Conservation (phyloP, 2,113 vertebrate genomes). For the Archocentrus centrarchus region DNA sequence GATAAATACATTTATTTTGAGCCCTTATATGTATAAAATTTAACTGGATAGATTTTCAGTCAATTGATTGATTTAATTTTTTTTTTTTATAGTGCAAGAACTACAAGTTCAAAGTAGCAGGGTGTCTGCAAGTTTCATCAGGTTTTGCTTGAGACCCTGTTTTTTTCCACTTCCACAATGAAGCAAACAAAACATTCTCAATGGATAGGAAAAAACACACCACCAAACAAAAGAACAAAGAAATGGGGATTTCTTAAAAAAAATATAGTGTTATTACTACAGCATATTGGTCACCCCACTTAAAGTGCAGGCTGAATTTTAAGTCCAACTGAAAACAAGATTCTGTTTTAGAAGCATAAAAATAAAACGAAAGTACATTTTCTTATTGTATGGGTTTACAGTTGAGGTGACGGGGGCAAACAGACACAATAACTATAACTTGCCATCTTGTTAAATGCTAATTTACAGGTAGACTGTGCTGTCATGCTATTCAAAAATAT, state of each 20-base stretch:
- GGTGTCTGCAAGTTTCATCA: constrained; percentile 48
- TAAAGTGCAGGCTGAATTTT: neutral
- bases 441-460: neutral
- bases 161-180: constrained; percentile 9
- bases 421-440: neutral
- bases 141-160: constrained; percentile 18
- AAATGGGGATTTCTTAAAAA: neutral
- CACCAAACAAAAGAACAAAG: neutral
- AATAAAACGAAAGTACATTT: neutral
- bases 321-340: neutral
- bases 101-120: neutral
- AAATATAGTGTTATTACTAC: neutral
- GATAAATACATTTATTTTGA: neutral
- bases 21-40: neutral
- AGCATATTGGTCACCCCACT: neutral
- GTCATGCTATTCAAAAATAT: neutral
- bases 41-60: constrained; percentile 28
- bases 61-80: neutral
- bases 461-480: neutral
- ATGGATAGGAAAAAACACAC: neutral
- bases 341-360: neutral
- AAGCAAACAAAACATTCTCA: constrained; percentile 11
- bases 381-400: neutral
- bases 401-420: neutral
- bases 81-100: neutral